Evolutionary conservation across 37 sponge, comb jelly and placozoan genomes (phyloP).

Genomic region (Hexactinellida sp.): DNA sequence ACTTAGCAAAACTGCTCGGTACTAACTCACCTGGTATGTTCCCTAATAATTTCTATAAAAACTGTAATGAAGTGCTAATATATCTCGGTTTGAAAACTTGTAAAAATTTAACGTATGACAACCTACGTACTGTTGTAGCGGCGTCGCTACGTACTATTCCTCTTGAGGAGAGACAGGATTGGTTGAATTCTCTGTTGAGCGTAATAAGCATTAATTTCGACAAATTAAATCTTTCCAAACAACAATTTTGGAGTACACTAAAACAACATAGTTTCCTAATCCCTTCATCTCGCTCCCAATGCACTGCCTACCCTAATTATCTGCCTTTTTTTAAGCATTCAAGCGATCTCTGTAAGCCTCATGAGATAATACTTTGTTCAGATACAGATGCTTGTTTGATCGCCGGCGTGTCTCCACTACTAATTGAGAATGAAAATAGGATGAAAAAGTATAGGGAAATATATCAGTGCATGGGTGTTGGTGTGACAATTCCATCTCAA

Average conservation of each 20-base stretch:
- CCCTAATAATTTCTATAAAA: not conserved
- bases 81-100: not conserved
- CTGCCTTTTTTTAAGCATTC: not conserved
- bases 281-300: not conserved
- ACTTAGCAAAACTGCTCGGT: not conserved
- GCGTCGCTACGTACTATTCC: not conserved
- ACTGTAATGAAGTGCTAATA: not conserved
- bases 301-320: not conserved
- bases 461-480: not conserved
- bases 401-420: not conserved
- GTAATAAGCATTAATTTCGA: not conserved
- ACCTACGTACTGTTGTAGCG: not conserved
- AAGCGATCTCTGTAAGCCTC: not conserved
- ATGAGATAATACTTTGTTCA: not conserved
- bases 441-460: not conserved
- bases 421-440: not conserved
- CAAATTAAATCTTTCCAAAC: not conserved
- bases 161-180: not conserved
- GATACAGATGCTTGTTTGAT: not conserved
- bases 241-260: not conserved
- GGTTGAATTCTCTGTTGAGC: not conserved
- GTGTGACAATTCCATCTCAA: not conserved
- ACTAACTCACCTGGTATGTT: not conserved
- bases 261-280: not conserved
- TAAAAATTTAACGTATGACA: not conserved